Percentiles rank a stretch among this genome's conserved stretches.
phyloP scores from a whole-genome alignment of 2,797 vertebrate species.

The Triplophysa yarkandensis region DNA sequence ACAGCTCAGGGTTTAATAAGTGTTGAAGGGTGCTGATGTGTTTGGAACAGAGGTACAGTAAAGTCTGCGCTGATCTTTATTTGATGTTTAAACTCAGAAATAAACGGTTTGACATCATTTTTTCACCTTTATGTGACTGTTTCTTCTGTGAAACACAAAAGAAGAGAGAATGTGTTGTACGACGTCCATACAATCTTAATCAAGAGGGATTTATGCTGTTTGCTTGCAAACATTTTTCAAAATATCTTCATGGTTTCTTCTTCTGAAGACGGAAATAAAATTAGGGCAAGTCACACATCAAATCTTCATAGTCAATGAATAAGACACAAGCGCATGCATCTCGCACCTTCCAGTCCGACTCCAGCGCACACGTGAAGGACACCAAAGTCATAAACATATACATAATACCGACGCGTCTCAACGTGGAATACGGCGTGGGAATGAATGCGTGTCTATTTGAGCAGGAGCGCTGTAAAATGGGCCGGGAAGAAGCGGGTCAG shows the following conservation, averaged over 20 bases:
- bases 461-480: slow-evolving; percentile 41
- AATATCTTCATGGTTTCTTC: too few relatives aligned
- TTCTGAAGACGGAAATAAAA: too few relatives aligned
- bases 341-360: slow-evolving; percentile 9
- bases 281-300: too few relatives aligned
- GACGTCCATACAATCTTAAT: too few relatives aligned
- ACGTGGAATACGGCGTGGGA: slow-evolving; percentile 35
- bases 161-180: too few relatives aligned
- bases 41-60: slow-evolving; percentile 13
- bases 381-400: slow-evolving; percentile 45
- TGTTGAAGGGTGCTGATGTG: slow-evolving; percentile 18
- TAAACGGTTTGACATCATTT: too few relatives aligned
- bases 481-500: slow-evolving; percentile 59
- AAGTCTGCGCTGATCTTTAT: too few relatives aligned
- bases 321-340: slow-evolving; percentile 1
- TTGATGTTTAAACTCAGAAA: too few relatives aligned
- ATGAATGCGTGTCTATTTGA: slow-evolving; percentile 49
- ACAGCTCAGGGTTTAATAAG: slow-evolving; percentile 28
- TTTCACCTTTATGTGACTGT: too few relatives aligned
- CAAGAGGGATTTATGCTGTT: too few relatives aligned
- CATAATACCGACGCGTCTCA: slow-evolving; percentile 10
- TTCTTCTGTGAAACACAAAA: too few relatives aligned
- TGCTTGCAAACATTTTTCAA: too few relatives aligned
- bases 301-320: neutral
- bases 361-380: slow-evolving; percentile 47